Evolutionary conservation across 1,140 invertebrate species (phyloP).

Genomic region (Pachypeltis micranthus): DNA sequence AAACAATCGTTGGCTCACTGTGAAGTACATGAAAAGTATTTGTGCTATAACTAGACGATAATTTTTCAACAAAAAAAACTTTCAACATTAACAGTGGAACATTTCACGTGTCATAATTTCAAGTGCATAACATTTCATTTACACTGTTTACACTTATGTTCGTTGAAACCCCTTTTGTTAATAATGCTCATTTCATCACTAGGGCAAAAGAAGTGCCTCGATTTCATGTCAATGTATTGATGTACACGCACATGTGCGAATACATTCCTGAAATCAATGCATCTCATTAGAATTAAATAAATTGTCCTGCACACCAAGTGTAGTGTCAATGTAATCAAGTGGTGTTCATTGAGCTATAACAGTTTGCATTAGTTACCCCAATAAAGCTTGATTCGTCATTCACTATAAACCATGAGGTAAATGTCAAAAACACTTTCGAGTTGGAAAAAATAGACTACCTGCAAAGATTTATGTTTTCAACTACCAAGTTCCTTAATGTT

Average conservation of each 20-base stretch:
- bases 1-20: too few species aligned
- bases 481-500: background rate
- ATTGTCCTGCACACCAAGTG: too few species aligned
- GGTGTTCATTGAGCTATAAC: too few species aligned
- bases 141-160: background rate
- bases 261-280: slow-evolving; percentile 6
- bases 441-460: background rate
- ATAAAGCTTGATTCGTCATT: too few species aligned
- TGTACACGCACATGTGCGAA: background rate
- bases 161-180: background rate
- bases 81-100: background rate
- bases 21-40: too few species aligned
- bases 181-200: background rate
- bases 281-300: background rate
- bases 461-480: background rate
- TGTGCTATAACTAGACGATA: too few species aligned
- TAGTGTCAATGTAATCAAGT: too few species aligned
- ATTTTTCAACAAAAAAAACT: too few species aligned
- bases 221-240: background rate
- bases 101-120: background rate
- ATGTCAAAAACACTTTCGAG: background rate
- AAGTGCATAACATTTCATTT: background rate
- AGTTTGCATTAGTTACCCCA: too few species aligned
- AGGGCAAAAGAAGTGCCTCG: too few species aligned
- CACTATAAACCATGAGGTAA: too few species aligned